Percentiles rank a stretch among this genome's conserved stretches.
Evolutionary conservation across 1,140 invertebrate species (phyloP).

Genomic region (Procambarus clarkii): DNA sequence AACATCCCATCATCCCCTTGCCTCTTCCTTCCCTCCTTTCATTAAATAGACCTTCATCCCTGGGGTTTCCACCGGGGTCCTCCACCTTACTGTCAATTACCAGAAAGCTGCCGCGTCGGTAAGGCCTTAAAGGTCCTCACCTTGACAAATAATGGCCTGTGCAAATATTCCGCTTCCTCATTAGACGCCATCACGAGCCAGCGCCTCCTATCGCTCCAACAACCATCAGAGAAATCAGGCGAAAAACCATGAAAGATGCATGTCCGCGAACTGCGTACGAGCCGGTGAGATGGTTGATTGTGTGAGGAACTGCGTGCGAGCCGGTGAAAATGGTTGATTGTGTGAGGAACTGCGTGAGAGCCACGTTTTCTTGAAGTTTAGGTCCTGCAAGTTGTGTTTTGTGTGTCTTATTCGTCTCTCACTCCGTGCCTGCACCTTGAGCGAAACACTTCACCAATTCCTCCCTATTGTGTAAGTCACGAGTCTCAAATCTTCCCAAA

Average conservation of each 20-base stretch:
- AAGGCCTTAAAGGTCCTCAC: background rate
- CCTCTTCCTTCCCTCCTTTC: background rate
- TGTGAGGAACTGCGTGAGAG: background rate
- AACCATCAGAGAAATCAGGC: background rate
- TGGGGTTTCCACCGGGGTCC: background rate
- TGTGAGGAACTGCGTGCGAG: background rate
- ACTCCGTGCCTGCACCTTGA: too few species aligned
- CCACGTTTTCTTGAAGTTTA: too few species aligned
- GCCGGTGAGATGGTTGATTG: background rate
- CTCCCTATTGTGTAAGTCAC: too few species aligned
- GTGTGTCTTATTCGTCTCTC: too few species aligned
- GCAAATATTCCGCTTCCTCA: constrained; percentile 22
- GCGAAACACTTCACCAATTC: too few species aligned
- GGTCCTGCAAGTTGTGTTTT: too few species aligned
- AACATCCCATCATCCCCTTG: background rate
- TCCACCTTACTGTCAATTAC: constrained; percentile 11
- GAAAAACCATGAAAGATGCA: constrained; percentile 9
- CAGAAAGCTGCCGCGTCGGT: background rate
- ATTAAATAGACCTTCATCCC: background rate
- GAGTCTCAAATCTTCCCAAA: too few species aligned
- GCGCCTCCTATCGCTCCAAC: background rate
- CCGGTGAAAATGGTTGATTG: background rate
- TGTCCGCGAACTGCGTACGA: background rate
- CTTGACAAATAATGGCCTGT: background rate
- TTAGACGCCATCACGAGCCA: constrained; percentile 1